phyloP scores from a whole-genome alignment of 2,113 vertebrate genomes.

The Melanostigma gelatinosum region DNA sequence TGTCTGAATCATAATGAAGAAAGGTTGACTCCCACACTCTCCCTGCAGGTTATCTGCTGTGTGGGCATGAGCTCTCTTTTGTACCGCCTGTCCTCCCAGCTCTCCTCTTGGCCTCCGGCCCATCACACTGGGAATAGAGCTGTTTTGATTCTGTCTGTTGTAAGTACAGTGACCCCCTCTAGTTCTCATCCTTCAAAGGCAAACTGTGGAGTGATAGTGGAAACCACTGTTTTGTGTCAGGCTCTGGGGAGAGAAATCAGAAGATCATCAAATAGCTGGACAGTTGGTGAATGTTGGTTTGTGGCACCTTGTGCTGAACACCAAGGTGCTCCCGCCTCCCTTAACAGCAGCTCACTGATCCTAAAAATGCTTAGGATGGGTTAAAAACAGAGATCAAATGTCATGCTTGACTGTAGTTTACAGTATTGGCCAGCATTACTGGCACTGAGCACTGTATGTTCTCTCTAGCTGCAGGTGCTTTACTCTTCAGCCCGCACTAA shows the following conservation, averaged over 20 bases:
- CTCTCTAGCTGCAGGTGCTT: conserved; percentile 59
- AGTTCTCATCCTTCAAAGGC: conserved; percentile 43
- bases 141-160: conserved; percentile 59
- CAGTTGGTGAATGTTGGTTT: conserved; percentile 37
- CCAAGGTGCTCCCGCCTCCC: not conserved
- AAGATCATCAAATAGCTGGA: conserved; percentile 70
- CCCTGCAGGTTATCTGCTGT: conserved; percentile 4
- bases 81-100: conserved; percentile 24
- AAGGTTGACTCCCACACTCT: not conserved
- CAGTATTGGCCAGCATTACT: conserved; percentile 13
- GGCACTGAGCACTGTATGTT: conserved; percentile 35
- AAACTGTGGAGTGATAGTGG: conserved; percentile 54
- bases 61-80: conserved; percentile 15
- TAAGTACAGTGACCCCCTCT: conserved; percentile 50
- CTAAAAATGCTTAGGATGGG: no score
- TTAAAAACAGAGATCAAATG: no score
- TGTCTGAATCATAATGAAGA: not conserved
- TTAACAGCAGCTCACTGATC: not conserved
- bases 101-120: conserved; percentile 45
- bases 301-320: not conserved
- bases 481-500: conserved; percentile 43
- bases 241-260: conserved; percentile 54
- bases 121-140: conserved; percentile 50
- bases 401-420: not conserved
- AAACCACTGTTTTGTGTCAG: conserved; percentile 50